These are phyloP conservation scores for Campylorhamphus procurvoides DNA, from an alignment of 2,113 vertebrate genomes.

Conservation along the genomic window DNA sequence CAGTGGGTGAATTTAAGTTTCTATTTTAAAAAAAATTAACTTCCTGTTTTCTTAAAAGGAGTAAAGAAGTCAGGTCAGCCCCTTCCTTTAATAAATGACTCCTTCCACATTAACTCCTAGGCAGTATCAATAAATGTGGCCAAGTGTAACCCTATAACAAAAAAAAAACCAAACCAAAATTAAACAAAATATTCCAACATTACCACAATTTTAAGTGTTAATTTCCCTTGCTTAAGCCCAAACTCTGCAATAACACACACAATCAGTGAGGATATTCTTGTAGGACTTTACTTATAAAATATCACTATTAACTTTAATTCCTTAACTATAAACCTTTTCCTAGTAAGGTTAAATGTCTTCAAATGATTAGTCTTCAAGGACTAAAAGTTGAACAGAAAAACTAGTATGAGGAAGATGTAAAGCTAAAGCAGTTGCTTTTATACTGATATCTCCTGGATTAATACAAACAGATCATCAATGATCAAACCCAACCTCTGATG, in stretches of 20 bases:
- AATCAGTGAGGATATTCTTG: not conserved
- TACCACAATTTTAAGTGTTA: not conserved
- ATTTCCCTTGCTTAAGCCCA: not conserved
- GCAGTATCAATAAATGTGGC: not conserved
- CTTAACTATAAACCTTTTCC: not conserved
- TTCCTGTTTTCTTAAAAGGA: not conserved
- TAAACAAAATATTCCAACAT: not conserved
- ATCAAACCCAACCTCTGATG: not conserved
- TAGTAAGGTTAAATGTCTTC: not conserved
- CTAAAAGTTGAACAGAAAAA: not conserved
- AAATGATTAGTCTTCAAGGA: not conserved
- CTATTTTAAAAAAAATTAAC: not conserved
- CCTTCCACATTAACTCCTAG: not conserved
- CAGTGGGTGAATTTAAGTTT: not conserved
- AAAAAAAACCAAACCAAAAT: not conserved
- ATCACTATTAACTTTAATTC: not conserved
- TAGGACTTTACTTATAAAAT: not conserved
- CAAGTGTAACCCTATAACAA: not conserved
- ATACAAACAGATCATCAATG: not conserved
- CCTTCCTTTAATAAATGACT: not conserved
- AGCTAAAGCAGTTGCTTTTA: not conserved
- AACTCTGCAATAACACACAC: not conserved
- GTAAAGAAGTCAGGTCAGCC: not conserved
- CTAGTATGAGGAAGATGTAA: not conserved
- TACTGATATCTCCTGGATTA: not conserved